A percentile compares a stretch with the other conserved stretches of the same genome.
phyloP scores from a whole-genome alignment of 2,797 vertebrate genomes.

The Coendou prehensilis region DNA sequence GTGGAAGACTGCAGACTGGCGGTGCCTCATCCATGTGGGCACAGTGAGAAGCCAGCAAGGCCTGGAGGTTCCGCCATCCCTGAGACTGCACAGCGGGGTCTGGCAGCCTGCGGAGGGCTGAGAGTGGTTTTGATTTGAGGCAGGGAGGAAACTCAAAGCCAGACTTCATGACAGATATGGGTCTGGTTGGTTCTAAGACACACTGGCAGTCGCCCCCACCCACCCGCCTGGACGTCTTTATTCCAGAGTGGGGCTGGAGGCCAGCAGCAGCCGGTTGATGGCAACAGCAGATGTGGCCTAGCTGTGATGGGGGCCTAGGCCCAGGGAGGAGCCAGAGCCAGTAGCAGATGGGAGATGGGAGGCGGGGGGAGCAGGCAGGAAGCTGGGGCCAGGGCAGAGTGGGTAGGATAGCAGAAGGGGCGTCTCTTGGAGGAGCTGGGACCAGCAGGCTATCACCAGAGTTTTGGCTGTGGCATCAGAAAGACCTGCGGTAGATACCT shows the following conservation, averaged over 20 bases:
- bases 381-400: background rate
- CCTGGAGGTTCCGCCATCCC: background rate
- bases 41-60: background rate
- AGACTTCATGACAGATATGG: constrained; percentile 64
- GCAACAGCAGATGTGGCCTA: constrained; percentile 74
- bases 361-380: background rate
- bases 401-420: background rate
- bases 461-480: background rate
- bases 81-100: background rate
- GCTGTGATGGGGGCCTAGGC: background rate
- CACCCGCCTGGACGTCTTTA: constrained; percentile 57
- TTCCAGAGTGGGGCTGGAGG: constrained; percentile 42
- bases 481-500: background rate
- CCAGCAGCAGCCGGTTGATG: constrained; percentile 61
- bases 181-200: constrained; percentile 55
- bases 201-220: background rate
- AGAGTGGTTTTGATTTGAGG: constrained; percentile 77
- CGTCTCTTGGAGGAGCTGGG: background rate
- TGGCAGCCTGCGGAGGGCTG: background rate
- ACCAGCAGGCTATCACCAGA: background rate
- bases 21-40: background rate
- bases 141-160: constrained; percentile 69
- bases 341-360: background rate
- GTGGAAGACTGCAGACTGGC: background rate
- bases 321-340: background rate